phyloP scores from a whole-genome alignment of 1,140 invertebrate species.

The Hormaphis cornu region DNA sequence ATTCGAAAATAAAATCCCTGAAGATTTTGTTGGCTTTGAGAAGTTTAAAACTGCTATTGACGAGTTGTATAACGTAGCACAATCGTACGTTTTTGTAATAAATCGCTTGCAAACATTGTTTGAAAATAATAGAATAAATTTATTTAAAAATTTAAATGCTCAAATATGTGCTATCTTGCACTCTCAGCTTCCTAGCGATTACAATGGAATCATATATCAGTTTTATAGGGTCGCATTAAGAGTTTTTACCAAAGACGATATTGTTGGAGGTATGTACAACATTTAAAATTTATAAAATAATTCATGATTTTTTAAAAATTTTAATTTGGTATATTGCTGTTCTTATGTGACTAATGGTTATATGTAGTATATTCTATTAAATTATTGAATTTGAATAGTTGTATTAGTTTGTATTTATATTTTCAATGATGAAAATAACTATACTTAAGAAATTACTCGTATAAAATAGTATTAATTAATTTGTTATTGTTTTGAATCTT shows the following conservation, averaged over 20 bases:
- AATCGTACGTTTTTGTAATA: not conserved
- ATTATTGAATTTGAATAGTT: no score
- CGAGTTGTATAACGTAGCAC: slow-evolving; percentile 10
- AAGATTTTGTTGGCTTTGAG: slow-evolving; percentile 15
- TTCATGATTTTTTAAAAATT: no score
- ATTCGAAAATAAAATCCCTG: not conserved
- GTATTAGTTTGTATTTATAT: no score
- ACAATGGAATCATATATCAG: slow-evolving; percentile 57
- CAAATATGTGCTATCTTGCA: slow-evolving; percentile 56
- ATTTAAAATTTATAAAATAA: no score
- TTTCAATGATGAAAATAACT: no score
- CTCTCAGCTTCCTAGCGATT: slow-evolving; percentile 59
- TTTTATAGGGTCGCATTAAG: slow-evolving; percentile 70
- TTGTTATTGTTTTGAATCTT: no score
- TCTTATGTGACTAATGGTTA: no score
- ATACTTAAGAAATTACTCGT: no score
- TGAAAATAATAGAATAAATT: slow-evolving; percentile 38
- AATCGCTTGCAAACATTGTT: slow-evolving; percentile 15
- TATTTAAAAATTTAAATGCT: slow-evolving; percentile 47
- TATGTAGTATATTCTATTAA: no score
- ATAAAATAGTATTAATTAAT: no score
- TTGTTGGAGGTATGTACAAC: slow-evolving; percentile 38
- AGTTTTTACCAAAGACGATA: slow-evolving; percentile 53
- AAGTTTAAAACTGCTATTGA: slow-evolving; percentile 25
- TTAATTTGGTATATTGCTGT: no score